Evolutionary conservation across 2,888 invertebrate genomes (phyloP), one percentile per base, ranked within the genome.

Genomic region (Heliconius aoede): DNA sequence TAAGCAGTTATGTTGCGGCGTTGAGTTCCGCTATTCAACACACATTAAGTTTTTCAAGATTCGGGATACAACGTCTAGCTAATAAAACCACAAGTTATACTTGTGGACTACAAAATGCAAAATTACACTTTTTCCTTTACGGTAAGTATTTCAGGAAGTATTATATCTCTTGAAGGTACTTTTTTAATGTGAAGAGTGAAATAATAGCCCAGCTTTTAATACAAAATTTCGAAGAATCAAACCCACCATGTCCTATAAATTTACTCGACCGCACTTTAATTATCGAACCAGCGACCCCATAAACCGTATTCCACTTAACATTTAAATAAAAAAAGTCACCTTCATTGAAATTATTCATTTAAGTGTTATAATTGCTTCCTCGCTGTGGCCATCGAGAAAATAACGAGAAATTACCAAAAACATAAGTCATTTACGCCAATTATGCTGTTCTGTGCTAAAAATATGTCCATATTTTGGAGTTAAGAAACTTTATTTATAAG

Each of bases 371-470:
- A 55, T 69, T 69, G 69, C 32, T 69, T 69, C 69, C 55, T 24
- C 55, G n/a, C 51, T 55, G 30, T n/a, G 69, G 69, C 55, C 69
- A n/a, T 69, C 69, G 30, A n/a, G 51, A 72, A 58, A 60, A 72
- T 60, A 72, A 60, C 60, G 58, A 72, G 72, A 58, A 26, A 72
- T 72, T 72, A 72, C 72, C 72, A 72, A 72, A 72, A 72, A 32
- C 55, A 60, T 72, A 60, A 60, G 26, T 72, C 60, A 72, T 72
- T 60, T 72, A 72, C 72, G 72, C 72, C 72, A 72, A 72, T 72
- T 72, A 72, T 26, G 40, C 26, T 24, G 40, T 72, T 26, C 55
- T 4, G 60, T 60, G 71, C 71, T 36, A 71, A 72, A 72, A 72
- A 60, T 72, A 72, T 36, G 60, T 30, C 55, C 55, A 69, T 15